Base-by-base conservation (phyloP, 1,140 invertebrate genomes). In the Heliothis subflexa region DNA sequence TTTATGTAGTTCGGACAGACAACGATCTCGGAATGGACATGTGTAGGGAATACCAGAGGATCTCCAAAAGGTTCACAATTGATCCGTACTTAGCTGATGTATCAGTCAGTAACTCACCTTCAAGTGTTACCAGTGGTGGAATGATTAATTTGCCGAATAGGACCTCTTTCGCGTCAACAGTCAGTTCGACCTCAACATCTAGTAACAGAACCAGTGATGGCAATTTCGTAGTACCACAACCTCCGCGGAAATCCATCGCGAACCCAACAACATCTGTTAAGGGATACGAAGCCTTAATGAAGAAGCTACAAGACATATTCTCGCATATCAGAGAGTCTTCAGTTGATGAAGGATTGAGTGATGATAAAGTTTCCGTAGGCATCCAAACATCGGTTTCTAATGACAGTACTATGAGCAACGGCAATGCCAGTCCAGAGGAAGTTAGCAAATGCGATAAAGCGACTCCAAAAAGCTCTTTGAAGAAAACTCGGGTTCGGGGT, bases 381-480 rank as follows among this genome's bases (percentile, higher is more conserved):
- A 85, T 94, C 40, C 92, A 94, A 79, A 89, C 91, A 0, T 89
- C 87, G 0, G 62, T 86, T 9, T 88, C 89, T 3, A 86, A 61
- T 64, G 92, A 90, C 11, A 83, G 78, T 45, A 45, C 59, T 4
- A 50, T 90, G 11, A 93, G 90, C 61, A 94, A 94, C 47, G 93
- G 93, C 0, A 94, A 91, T 66, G 90, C 92, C 1, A 93, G 91
- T 81, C 92, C 93, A 0, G 90, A 93, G 55, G 94, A 95, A 88
- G 88, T 93, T 0, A 88, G 85, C n/a, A 92, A 92, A 84, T 91
- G 89, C 70, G 91, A 95, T 64, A 94, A 93, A 72, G 86, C 84
- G 0, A 95, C 94, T 3, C 94, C 94, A 12, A 95, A 94, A 78
- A 95, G 94, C 80, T 95, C 94, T 0, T 83, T 95, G 7, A 95